These are phyloP conservation scores for Zaprionus bogoriensis DNA, from an alignment of 2,888 invertebrate species.

Conservation along the genomic window DNA sequence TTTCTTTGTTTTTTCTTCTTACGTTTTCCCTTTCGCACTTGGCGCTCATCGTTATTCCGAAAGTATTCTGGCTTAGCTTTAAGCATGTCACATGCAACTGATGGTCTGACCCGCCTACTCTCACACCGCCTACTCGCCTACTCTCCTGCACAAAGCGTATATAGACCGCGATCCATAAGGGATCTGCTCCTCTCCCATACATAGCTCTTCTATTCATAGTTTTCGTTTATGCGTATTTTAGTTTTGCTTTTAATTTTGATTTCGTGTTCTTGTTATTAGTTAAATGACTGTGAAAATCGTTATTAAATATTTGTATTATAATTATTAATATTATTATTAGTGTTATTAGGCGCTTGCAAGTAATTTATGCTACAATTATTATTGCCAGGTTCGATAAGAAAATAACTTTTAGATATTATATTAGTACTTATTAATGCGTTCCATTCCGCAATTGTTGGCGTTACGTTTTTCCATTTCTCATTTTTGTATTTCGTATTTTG, in stretches of 20 bases:
- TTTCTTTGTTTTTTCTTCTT: conserved; percentile 1
- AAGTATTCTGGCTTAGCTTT: conserved; percentile 26
- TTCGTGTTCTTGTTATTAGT: conserved; percentile 15
- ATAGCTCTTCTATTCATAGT: neutral
- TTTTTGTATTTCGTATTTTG: too few relatives aligned
- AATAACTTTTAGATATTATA: conserved; percentile 57
- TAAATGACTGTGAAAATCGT: conserved; percentile 32
- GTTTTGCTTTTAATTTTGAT: conserved; percentile 4
- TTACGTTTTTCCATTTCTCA: conserved; percentile 8
- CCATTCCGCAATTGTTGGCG: conserved; percentile 31
- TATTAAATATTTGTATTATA: conserved; percentile 16
- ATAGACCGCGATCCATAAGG: conserved; percentile 15
- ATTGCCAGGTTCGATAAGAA: conserved; percentile 77
- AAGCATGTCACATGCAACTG: conserved; percentile 20
- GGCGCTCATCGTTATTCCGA: conserved; percentile 7
- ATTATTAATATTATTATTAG: conserved; percentile 17
- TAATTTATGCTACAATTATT: conserved; percentile 64
- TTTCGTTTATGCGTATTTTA: neutral
- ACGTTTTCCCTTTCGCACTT: neutral
- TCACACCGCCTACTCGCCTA: neutral
- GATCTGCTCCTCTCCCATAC: neutral
- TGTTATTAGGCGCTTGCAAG: conserved; percentile 38
- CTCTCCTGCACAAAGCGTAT: conserved; percentile 5
- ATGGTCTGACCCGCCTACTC: conserved; percentile 14
- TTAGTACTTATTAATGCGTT: conserved; percentile 26